phyloP scores from a whole-genome alignment of 2,797 vertebrate genomes.

The Chlorospingus semifuscus region DNA sequence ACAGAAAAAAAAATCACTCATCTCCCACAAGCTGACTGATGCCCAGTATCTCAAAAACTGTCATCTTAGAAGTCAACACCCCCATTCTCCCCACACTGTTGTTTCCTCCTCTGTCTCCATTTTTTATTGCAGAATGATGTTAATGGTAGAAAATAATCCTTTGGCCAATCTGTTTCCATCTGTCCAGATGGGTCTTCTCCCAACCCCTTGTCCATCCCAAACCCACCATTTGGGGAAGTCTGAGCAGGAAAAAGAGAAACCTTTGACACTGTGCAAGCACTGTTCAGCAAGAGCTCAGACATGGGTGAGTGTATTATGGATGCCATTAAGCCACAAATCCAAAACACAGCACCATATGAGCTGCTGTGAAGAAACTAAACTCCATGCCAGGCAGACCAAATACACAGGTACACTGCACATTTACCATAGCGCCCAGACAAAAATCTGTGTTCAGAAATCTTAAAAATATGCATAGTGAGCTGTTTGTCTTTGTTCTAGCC shows the following conservation, averaged over 20 bases:
- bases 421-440: neutral
- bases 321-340: neutral
- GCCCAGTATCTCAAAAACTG: neutral
- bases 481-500: neutral
- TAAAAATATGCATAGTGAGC: neutral
- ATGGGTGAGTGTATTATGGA: neutral
- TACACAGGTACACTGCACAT: neutral
- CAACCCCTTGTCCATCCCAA: neutral
- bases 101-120: neutral
- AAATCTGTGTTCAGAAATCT: neutral
- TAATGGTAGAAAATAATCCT: neutral
- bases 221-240: neutral
- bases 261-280: neutral
- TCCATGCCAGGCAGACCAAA: neutral
- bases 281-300: neutral
- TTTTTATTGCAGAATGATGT: neutral
- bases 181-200: neutral
- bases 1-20: neutral
- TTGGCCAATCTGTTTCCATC: neutral
- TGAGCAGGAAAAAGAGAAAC: neutral
- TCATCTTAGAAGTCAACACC: neutral
- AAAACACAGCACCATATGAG: neutral
- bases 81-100: accelerated
- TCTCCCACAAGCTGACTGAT: neutral
- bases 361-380: neutral